phyloP scores from a whole-genome alignment of 2,888 invertebrate species.

The Lottia gigantea region DNA sequence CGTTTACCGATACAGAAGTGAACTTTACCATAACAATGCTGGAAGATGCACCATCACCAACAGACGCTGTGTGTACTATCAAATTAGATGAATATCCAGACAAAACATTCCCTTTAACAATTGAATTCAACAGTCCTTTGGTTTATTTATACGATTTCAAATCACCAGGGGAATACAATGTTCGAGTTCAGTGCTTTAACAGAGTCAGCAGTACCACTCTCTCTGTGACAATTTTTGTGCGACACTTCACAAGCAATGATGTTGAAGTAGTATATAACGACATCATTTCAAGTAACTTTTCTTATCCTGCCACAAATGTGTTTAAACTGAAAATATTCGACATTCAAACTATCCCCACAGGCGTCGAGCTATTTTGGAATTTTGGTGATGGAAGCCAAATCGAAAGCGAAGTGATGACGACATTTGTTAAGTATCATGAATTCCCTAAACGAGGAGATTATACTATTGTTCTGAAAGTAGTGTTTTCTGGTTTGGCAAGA shows the following conservation, averaged over 20 bases:
- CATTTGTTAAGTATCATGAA: neutral
- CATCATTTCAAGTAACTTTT: neutral
- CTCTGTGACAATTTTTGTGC: neutral
- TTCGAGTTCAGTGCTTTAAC: neutral
- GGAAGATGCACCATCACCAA: too few species aligned
- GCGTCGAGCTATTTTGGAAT: slow-evolving; percentile 10
- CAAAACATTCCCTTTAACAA: too few species aligned
- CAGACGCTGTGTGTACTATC: too few species aligned
- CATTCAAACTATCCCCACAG: neutral
- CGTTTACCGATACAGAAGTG: too few species aligned
- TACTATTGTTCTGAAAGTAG: neutral
- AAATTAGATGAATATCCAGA: too few species aligned
- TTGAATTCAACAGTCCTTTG: too few species aligned
- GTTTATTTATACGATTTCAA: neutral
- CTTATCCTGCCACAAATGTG: neutral
- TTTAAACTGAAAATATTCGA: slow-evolving; percentile 9
- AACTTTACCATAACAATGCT: too few species aligned
- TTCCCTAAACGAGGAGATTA: slow-evolving; percentile 11
- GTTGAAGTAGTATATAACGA: neutral
- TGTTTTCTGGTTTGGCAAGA: neutral
- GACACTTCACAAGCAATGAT: slow-evolving; percentile 2
- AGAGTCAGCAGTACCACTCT: neutral
- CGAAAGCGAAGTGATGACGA: neutral
- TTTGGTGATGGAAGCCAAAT: slow-evolving; percentile 9
- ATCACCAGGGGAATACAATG: slow-evolving; percentile 11